These are phyloP conservation scores for Oligia latruncula DNA, from an alignment of 2,888 invertebrate species.

Conservation along the genomic window DNA sequence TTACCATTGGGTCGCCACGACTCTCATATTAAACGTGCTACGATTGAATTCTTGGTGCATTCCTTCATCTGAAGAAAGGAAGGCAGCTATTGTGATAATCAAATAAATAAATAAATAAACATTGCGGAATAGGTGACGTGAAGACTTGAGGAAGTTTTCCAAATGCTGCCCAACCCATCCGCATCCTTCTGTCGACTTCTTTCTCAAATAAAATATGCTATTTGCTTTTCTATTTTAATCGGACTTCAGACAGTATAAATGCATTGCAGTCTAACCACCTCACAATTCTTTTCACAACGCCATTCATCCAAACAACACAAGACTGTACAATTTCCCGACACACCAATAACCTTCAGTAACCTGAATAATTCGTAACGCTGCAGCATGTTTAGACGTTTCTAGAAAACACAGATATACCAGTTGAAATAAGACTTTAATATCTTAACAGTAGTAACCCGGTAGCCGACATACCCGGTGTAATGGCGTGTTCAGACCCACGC, in stretches of 20 bases:
- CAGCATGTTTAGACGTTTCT: constrained; percentile 18
- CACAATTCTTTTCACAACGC: neutral
- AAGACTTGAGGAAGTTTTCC: neutral
- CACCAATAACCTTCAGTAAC: neutral
- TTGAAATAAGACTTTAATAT: constrained; percentile 64
- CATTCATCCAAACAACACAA: neutral
- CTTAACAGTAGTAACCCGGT: constrained; percentile 48
- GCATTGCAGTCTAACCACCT: neutral
- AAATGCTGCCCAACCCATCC: neutral
- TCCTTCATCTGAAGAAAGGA: neutral
- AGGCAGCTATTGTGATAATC: neutral
- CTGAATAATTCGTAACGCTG: constrained; percentile 19
- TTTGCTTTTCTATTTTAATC: neutral
- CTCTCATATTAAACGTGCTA: neutral
- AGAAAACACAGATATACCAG: constrained; percentile 31
- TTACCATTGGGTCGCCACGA: too few species aligned
- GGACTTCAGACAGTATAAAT: neutral
- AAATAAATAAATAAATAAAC: too few species aligned
- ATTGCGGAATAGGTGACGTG: neutral
- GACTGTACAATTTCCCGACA: neutral
- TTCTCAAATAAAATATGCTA: neutral
- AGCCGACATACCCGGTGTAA: constrained; percentile 39
- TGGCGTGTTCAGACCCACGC: constrained; percentile 53
- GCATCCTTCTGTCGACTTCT: neutral
- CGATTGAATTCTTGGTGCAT: neutral